Percentiles rank a stretch among this genome's conserved stretches.
Evolutionary conservation across 2,888 invertebrate species (phyloP).

Genomic region (Ennomos quercinarius): DNA sequence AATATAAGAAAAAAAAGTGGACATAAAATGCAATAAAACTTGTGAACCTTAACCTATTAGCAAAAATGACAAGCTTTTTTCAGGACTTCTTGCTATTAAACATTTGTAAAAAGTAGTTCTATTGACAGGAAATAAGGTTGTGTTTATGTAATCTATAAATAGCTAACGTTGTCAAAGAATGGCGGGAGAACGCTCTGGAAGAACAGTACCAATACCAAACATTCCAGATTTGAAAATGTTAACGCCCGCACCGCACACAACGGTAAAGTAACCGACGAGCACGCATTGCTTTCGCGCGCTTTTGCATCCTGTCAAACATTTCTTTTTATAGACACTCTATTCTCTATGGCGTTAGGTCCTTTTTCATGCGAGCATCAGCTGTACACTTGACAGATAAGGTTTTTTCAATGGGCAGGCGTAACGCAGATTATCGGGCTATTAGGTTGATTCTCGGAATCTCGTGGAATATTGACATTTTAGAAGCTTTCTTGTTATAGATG

Average conservation of each 20-base stretch:
- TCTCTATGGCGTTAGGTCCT: slow-evolving; percentile 6
- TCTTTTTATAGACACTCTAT: slow-evolving; percentile 19
- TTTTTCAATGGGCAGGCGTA: slow-evolving; percentile 35
- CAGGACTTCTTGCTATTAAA: too few relatives aligned
- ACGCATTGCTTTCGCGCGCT: slow-evolving; percentile 61
- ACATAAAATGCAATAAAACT: too few relatives aligned
- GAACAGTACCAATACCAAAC: slow-evolving; percentile 25
- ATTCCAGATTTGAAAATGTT: slow-evolving; percentile 49
- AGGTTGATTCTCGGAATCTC: slow-evolving; percentile 33
- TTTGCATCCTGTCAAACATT: slow-evolving; percentile 45
- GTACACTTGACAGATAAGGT: slow-evolving; percentile 41
- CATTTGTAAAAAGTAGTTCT: neutral
- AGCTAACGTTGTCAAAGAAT: slow-evolving; percentile 7
- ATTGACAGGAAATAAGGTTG: neutral
- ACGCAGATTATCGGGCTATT: slow-evolving; percentile 19
- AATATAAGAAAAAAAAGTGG: too few relatives aligned
- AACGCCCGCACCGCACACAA: slow-evolving; percentile 52
- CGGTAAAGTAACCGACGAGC: slow-evolving; percentile 66
- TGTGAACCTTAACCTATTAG: too few relatives aligned
- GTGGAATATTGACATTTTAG: slow-evolving; percentile 20
- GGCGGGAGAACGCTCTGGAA: slow-evolving; percentile 36
- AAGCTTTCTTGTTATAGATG: slow-evolving; percentile 8
- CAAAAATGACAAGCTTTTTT: too few relatives aligned
- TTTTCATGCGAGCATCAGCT: slow-evolving; percentile 14
- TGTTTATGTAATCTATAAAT: slow-evolving; percentile 1